Evolutionary conservation across 2,888 invertebrate genomes (phyloP).

Genomic region (Hymenopus coronatus): DNA sequence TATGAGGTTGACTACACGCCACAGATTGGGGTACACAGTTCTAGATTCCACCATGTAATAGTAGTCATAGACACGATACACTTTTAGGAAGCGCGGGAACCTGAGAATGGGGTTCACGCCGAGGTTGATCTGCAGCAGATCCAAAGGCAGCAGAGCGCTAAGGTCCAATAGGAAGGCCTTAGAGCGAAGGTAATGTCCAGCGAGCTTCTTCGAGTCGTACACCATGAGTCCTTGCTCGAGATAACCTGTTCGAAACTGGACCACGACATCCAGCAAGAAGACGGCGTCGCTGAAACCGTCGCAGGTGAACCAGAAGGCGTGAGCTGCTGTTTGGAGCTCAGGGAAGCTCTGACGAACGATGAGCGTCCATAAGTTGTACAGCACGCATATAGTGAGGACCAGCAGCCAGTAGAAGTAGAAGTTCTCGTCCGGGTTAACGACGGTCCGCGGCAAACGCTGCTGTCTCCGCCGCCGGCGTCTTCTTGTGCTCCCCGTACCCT

Average conservation of each 20-base stretch:
- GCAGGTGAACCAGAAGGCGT: slow-evolving; percentile 74
- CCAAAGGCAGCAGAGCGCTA: slow-evolving; percentile 77
- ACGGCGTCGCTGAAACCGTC: slow-evolving; percentile 85
- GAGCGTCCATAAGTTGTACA: slow-evolving; percentile 94
- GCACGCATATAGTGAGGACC: slow-evolving; percentile 81
- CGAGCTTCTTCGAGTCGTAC: slow-evolving; percentile 85
- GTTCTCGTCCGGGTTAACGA: slow-evolving; percentile 93
- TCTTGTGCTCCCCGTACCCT: slow-evolving; percentile 46
- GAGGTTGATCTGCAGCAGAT: slow-evolving; percentile 79
- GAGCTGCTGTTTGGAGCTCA: slow-evolving; percentile 75
- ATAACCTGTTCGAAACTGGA: slow-evolving; percentile 92
- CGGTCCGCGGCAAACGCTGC: slow-evolving; percentile 66
- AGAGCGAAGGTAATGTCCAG: slow-evolving; percentile 83
- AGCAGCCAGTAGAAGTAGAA: slow-evolving; percentile 96
- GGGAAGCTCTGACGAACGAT: slow-evolving; percentile 94
- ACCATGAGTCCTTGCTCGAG: slow-evolving; percentile 92
- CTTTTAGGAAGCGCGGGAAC: slow-evolving; percentile 84
- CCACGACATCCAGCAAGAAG: slow-evolving; percentile 83
- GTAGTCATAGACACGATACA: slow-evolving; percentile 86
- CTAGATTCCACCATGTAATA: slow-evolving; percentile 96
- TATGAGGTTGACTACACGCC: slow-evolving; percentile 91
- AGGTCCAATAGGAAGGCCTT: slow-evolving; percentile 82
- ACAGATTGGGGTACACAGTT: slow-evolving; percentile 93
- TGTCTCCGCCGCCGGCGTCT: slow-evolving; percentile 62
- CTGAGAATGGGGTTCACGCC: slow-evolving; percentile 84